A percentile compares a stretch with the other conserved stretches of the same genome.
Conservation (phyloP, 2,888 invertebrate species). For the Melieria picta region DNA sequence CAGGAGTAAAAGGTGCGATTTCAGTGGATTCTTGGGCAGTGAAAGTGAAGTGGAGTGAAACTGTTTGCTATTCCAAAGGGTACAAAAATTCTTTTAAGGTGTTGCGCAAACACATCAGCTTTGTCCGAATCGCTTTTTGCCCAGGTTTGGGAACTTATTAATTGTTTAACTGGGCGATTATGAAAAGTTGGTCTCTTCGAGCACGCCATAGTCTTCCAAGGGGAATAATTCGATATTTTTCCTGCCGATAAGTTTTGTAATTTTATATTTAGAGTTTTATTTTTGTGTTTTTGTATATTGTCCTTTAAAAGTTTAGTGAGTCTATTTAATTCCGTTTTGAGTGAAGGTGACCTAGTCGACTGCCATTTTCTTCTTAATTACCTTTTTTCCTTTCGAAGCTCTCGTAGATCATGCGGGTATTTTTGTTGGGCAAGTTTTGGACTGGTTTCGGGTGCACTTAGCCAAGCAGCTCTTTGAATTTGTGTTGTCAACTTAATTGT, state of each 20-base stretch:
- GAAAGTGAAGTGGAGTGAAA: background rate
- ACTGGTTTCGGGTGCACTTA: background rate
- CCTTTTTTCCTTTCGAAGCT: background rate
- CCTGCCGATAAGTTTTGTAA: background rate
- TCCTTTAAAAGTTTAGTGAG: background rate
- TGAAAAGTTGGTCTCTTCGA: background rate
- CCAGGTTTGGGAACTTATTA: background rate
- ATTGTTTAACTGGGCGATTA: background rate
- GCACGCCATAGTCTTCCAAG: background rate
- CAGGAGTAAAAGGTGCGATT: background rate
- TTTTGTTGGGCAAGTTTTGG: background rate
- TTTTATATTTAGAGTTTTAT: background rate
- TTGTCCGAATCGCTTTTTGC: background rate
- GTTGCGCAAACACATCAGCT: background rate
- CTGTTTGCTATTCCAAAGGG: background rate
- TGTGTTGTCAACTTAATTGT: background rate
- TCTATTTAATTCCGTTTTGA: background rate
- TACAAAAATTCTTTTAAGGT: background rate
- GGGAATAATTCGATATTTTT: background rate
- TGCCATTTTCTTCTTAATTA: background rate
- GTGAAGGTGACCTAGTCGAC: background rate
- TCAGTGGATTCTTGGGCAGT: background rate
- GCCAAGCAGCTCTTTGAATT: background rate
- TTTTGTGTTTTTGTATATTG: background rate
- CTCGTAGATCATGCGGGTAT: background rate